Evolutionary conservation across 2,888 invertebrate species (phyloP).

Genomic region (Chrysolina haemoptera): DNA sequence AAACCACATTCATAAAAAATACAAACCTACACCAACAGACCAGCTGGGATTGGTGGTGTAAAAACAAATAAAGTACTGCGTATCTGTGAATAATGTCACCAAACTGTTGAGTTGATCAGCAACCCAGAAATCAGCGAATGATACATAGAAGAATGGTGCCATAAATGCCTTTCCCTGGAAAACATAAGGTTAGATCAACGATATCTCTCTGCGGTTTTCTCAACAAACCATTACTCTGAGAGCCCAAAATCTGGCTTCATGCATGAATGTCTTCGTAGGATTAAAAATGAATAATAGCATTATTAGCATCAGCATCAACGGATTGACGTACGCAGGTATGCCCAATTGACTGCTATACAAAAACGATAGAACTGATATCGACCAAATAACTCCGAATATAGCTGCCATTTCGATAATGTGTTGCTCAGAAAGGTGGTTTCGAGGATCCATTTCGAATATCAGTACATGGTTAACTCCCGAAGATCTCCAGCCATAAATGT

Average conservation of each 20-base stretch:
- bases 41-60: conserved; percentile 87
- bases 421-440: conserved; percentile 94
- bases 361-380: conserved; percentile 89
- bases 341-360: conserved; percentile 85
- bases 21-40: conserved; percentile 75
- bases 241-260: conserved; percentile 96
- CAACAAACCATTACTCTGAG: conserved; percentile 86
- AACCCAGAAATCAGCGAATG: conserved; percentile 99
- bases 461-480: conserved; percentile 98
- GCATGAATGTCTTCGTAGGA: conserved; percentile 91
- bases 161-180: conserved; percentile 84
- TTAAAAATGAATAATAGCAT: conserved; percentile 91
- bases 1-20: conserved; percentile 19
- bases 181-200: conserved; percentile 1
- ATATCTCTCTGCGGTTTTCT: no score
- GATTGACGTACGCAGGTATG: conserved; percentile 94
- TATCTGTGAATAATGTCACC: conserved; percentile 90
- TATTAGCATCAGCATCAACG: conserved; percentile 85
- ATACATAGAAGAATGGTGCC: conserved; percentile 94
- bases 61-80: conserved; percentile 95
- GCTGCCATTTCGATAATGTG: conserved; percentile 95
- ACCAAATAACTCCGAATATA: conserved; percentile 96
- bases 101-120: conserved; percentile 98
- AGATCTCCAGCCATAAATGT: conserved; percentile 97
- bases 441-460: conserved; percentile 96